Base-by-base conservation (phyloP, 2,888 invertebrate genomes). In the Oxytorus armatus region DNA sequence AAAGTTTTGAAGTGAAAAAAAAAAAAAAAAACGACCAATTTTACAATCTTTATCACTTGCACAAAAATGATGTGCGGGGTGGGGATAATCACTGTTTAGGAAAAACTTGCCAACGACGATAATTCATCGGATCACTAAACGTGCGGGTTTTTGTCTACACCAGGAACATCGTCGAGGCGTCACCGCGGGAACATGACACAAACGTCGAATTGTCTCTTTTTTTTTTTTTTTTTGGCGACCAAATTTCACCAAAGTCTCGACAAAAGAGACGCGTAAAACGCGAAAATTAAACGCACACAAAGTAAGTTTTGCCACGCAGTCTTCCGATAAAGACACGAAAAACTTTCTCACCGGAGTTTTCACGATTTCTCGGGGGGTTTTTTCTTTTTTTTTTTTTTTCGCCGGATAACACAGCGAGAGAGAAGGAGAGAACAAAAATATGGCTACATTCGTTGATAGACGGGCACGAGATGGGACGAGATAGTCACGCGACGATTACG, bases 391-490 rank as follows among this genome's bases (percentile, higher is more conserved):
- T 29, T 21, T 49, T 68, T 65, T 49, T 68, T 68, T 77, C 53
- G 68, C 73, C 77, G 80, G 66, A 77, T 77, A 80, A 68, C 68
- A 68, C 10, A 61, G 42, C 21, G 42, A 25, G 53, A 53, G 53
- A 23, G 23, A 23, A 25, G 11, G 39, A 59, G 39, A 59, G 36
- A 86, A 87, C 80, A 88, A 86, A 88, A 89, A 89, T 89, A 89
- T 88, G 88, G 89, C 89, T 84, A 84, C 85, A 84, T 80, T 76
- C 79, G 80, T 70, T 61, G 76, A 63, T 55, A 59, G 66, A 66
- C 49, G 49, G 66, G 65, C 82, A 82, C 81, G 72, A 81, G 77
- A 82, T 72, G 61, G 68, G 76, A 73, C 57, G 33, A 63, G 51
- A 18, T 53, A 82, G 72, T 79, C 75, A 63, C 69, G 73, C 65